phyloP scores from a whole-genome alignment of 1,140 invertebrate genomes.

The Aplysia californica region DNA sequence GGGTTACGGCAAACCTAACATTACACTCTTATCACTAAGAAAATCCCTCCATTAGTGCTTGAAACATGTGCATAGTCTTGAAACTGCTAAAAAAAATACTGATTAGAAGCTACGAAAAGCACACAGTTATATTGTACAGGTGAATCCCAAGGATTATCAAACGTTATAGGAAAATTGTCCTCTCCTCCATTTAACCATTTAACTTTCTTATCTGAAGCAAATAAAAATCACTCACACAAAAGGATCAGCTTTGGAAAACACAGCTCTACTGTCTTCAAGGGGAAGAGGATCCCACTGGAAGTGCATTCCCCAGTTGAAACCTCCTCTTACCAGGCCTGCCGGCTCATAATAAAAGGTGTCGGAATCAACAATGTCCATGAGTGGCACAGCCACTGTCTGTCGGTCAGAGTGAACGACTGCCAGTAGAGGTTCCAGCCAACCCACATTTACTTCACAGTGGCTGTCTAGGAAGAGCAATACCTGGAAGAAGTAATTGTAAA shows the following conservation, averaged over 20 bases:
- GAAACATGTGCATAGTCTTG: too few relatives aligned
- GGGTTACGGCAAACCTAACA: too few relatives aligned
- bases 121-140: too few relatives aligned
- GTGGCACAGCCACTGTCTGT: conserved; percentile 84
- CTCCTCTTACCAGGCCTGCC: conserved; percentile 57
- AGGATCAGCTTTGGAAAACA: conserved; percentile 15
- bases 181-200: too few relatives aligned
- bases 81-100: too few relatives aligned
- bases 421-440: conserved; percentile 95
- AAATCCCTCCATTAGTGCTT: too few relatives aligned
- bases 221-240: conserved; percentile 11
- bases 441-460: conserved; percentile 95
- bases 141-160: too few relatives aligned
- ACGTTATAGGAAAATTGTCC: too few relatives aligned
- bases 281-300: conserved; percentile 65
- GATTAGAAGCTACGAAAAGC: too few relatives aligned
- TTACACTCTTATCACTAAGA: too few relatives aligned
- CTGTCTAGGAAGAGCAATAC: conserved; percentile 98
- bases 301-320: conserved; percentile 65
- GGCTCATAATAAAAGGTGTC: conserved; percentile 78
- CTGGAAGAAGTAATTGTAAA: conserved; percentile 70
- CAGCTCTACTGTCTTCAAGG: background rate
- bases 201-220: too few relatives aligned
- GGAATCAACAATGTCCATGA: conserved; percentile 97
- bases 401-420: conserved; percentile 87